Percentiles rank a stretch among this genome's conserved stretches.
Evolutionary conservation across 2,888 invertebrate species (phyloP).

Genomic region (Callyntrura guangdongensis): DNA sequence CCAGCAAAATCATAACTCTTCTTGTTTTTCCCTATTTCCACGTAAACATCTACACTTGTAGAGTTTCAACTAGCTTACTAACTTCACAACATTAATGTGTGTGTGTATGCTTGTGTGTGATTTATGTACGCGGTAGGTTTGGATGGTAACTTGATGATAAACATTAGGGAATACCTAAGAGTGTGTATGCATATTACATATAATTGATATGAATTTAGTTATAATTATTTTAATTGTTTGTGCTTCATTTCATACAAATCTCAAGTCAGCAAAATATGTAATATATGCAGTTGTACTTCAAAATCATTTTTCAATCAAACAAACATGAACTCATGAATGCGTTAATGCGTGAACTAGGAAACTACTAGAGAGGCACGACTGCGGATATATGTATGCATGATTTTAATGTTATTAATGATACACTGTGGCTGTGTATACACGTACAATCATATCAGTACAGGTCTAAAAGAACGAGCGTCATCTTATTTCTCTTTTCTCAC

Average conservation of each 20-base stretch:
- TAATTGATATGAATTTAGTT: too few relatives aligned
- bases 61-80: not conserved
- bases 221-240: not conserved
- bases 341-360: conserved; percentile 2
- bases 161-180: not conserved
- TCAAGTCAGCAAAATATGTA: not conserved
- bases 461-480: too few relatives aligned
- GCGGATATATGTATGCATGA: not conserved
- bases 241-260: conserved; percentile 20
- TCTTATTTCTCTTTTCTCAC: too few relatives aligned
- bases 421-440: too few relatives aligned
- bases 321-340: too few relatives aligned
- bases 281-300: not conserved
- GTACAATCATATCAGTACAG: too few relatives aligned
- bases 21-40: conserved; percentile 7
- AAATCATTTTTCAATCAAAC: not conserved
- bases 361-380: not conserved
- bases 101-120: not conserved
- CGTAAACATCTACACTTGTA: not conserved
- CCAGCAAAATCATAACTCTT: not conserved
- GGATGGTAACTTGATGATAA: not conserved
- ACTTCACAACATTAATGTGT: not conserved
- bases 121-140: not conserved
- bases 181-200: not conserved
- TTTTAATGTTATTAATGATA: not conserved